Evolutionary conservation across 1,140 invertebrate genomes (phyloP).

Genomic region (Drosophila willistoni): DNA sequence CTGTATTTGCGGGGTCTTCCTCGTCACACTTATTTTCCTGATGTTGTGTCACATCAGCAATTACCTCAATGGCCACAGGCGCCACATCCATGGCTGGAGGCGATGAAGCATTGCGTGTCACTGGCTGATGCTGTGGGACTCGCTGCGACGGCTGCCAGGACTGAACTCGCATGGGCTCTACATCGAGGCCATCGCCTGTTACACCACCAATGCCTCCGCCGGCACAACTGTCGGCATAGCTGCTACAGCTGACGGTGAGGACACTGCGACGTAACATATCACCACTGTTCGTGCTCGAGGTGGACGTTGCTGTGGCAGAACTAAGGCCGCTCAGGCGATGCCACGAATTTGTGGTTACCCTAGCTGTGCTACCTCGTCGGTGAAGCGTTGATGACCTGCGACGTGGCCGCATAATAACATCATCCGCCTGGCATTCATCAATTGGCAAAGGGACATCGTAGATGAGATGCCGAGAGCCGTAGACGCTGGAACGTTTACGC

Average conservation of each 20-base stretch:
- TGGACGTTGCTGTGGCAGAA: conserved; percentile 65
- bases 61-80: conserved; percentile 13
- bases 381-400: conserved; percentile 41
- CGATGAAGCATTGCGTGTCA: conserved; percentile 73
- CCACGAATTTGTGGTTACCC: conserved; percentile 54
- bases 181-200: conserved; percentile 25
- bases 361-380: conserved; percentile 46
- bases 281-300: conserved; percentile 62
- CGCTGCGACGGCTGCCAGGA: conserved; percentile 53
- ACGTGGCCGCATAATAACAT: conserved; percentile 73
- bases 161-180: conserved; percentile 38
- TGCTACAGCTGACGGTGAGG: conserved; percentile 66
- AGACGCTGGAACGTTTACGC: conserved; percentile 83
- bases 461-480: conserved; percentile 85
- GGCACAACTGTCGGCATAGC: conserved; percentile 62
- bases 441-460: conserved; percentile 86
- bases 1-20: neutral
- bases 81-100: conserved; percentile 62
- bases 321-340: conserved; percentile 66
- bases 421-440: conserved; percentile 85
- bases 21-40: neutral
- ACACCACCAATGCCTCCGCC: conserved; percentile 56
- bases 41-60: neutral
- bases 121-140: conserved; percentile 49
- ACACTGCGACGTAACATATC: conserved; percentile 59